Evolutionary conservation across 1,140 invertebrate species (phyloP).

Genomic region (Bradysia coprophila): DNA sequence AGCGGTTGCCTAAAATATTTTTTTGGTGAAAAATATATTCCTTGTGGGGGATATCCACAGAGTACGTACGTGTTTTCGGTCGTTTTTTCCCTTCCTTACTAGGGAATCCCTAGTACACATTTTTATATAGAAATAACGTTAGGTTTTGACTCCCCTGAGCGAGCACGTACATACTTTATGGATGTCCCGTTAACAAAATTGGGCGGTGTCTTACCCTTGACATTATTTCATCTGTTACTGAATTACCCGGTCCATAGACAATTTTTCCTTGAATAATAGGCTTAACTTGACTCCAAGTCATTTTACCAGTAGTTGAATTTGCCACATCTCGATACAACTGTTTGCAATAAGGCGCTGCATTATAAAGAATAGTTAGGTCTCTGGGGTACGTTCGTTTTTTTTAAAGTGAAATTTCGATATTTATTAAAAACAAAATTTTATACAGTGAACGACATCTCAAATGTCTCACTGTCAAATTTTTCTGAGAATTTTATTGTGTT

Average conservation of each 20-base stretch:
- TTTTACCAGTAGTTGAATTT: conserved; percentile 36
- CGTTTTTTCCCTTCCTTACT: too few species aligned
- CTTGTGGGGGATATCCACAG: too few species aligned
- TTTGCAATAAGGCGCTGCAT: conserved; percentile 42
- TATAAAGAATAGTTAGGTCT: conserved; percentile 2
- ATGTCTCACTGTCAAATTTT: too few species aligned
- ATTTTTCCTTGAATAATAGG: conserved; percentile 42
- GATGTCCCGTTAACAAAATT: background rate
- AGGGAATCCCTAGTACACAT: too few species aligned
- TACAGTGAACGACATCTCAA: too few species aligned
- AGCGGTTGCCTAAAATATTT: conserved; percentile 30
- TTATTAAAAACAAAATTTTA: background rate
- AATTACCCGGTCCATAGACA: conserved; percentile 33
- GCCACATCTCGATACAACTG: conserved; percentile 36
- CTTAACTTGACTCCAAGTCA: conserved; percentile 44
- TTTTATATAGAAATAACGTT: too few species aligned
- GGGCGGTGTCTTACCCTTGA: conserved; percentile 19
- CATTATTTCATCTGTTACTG: conserved; percentile 28
- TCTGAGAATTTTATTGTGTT: too few species aligned
- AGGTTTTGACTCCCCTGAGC: too few species aligned
- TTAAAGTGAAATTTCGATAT: background rate
- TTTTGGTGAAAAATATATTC: background rate
- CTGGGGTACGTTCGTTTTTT: background rate
- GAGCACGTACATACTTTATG: too few species aligned
- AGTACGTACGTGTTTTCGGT: too few species aligned